These are phyloP conservation scores for Odontophorus gujanensis DNA, from an alignment of 2,113 vertebrate species.

Conservation along the genomic window DNA sequence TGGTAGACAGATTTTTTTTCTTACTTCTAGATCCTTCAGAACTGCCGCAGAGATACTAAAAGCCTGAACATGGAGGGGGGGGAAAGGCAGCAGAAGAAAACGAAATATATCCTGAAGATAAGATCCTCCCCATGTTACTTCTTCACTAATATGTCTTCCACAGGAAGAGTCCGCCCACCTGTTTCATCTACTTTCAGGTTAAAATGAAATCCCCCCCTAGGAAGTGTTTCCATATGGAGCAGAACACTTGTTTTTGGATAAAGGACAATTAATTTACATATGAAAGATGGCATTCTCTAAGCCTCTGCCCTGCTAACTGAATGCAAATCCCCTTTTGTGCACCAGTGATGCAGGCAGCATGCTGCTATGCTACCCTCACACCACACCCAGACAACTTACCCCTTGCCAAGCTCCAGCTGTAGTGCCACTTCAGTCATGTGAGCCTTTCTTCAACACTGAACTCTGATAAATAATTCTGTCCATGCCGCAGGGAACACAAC, in stretches of 20 bases:
- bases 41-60: background rate
- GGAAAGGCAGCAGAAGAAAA: constrained; percentile 18
- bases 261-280: background rate
- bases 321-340: background rate
- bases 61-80: background rate
- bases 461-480: background rate
- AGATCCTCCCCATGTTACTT: background rate
- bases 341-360: background rate
- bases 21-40: constrained; percentile 20
- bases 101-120: background rate
- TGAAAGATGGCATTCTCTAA: background rate
- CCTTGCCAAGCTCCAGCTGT: background rate
- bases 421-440: background rate
- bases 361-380: background rate
- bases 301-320: background rate
- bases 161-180: background rate
- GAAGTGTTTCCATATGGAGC: background rate
- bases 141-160: background rate
- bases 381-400: background rate
- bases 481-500: background rate
- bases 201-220: background rate
- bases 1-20: background rate
- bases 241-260: background rate
- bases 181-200: background rate
- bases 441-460: rapidly evolving